A percentile compares a stretch with the other conserved stretches of the same genome.
Evolutionary conservation across 2,888 invertebrate species (phyloP).

Genomic region (Apotomis betuletana): DNA sequence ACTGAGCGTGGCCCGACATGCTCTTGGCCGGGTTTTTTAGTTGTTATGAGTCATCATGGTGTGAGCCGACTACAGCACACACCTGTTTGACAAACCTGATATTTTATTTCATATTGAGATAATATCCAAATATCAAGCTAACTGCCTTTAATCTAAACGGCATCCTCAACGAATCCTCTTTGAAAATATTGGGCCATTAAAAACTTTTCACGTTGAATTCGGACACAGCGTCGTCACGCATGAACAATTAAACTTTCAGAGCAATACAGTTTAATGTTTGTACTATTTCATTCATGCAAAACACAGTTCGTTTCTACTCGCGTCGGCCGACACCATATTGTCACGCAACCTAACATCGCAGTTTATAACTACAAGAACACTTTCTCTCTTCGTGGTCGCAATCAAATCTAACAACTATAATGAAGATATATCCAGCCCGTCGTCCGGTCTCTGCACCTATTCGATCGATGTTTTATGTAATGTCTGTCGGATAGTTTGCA

Average conservation of each 20-base stretch:
- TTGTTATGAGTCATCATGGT: neutral
- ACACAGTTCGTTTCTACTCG: slow-evolving; percentile 17
- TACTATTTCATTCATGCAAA: slow-evolving; percentile 29
- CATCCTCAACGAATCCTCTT: neutral
- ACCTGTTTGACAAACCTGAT: slow-evolving; percentile 4
- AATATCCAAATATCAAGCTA: neutral
- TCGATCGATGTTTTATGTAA: slow-evolving; percentile 12
- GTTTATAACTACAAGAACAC: slow-evolving; percentile 35
- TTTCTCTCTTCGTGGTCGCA: slow-evolving; percentile 35
- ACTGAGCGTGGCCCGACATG: no score
- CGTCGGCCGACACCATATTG: slow-evolving; percentile 27
- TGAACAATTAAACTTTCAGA: slow-evolving; percentile 25
- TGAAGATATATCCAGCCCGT: slow-evolving; percentile 33
- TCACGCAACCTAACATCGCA: slow-evolving; percentile 30
- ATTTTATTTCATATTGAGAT: neutral
- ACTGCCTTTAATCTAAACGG: neutral
- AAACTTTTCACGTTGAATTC: neutral
- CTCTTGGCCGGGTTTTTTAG: no score
- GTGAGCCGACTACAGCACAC: neutral
- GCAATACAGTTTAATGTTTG: slow-evolving; percentile 17
- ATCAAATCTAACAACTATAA: slow-evolving; percentile 37
- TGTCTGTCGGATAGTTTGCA: slow-evolving; percentile 11
- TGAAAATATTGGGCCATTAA: neutral
- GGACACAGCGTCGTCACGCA: slow-evolving; percentile 17
- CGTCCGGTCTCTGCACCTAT: slow-evolving; percentile 18